phyloP scores from a whole-genome alignment of 2,888 invertebrate species.

The Chrysomela aeneicollis region DNA sequence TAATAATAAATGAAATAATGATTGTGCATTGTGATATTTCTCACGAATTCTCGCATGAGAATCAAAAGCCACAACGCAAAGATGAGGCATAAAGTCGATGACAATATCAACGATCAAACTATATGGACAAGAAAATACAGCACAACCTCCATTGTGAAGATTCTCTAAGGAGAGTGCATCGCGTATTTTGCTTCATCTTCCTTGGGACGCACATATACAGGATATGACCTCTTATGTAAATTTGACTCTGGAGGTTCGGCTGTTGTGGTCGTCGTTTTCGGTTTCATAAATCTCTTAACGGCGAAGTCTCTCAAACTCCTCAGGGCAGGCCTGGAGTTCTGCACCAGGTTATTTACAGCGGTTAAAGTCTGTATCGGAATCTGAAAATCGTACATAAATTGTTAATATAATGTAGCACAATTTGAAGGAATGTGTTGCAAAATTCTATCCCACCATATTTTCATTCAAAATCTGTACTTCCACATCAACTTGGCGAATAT shows the following conservation, averaged over 20 bases:
- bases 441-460: too few relatives aligned
- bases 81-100: too few relatives aligned
- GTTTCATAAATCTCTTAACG: conserved; percentile 43
- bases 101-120: too few relatives aligned
- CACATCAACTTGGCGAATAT: too few relatives aligned
- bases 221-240: conserved; percentile 40
- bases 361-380: conserved; percentile 57
- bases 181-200: conserved; percentile 32
- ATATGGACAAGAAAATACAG: too few relatives aligned
- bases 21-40: too few relatives aligned
- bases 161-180: conserved; percentile 1
- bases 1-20: too few relatives aligned
- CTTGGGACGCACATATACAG: conserved; percentile 35
- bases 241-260: conserved; percentile 30
- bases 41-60: too few relatives aligned
- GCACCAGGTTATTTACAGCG: conserved; percentile 57
- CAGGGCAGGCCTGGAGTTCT: conserved; percentile 55
- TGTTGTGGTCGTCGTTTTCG: conserved; percentile 29
- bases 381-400: conserved; percentile 46
- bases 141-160: not conserved
- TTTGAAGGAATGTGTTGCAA: too few relatives aligned
- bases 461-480: too few relatives aligned
- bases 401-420: too few relatives aligned
- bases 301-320: conserved; percentile 52
- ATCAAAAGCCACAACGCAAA: too few relatives aligned